Percentiles rank a stretch among this genome's conserved stretches.
Evolutionary conservation across 2,888 invertebrate genomes (phyloP).

Genomic region (Bombylius discolor): DNA sequence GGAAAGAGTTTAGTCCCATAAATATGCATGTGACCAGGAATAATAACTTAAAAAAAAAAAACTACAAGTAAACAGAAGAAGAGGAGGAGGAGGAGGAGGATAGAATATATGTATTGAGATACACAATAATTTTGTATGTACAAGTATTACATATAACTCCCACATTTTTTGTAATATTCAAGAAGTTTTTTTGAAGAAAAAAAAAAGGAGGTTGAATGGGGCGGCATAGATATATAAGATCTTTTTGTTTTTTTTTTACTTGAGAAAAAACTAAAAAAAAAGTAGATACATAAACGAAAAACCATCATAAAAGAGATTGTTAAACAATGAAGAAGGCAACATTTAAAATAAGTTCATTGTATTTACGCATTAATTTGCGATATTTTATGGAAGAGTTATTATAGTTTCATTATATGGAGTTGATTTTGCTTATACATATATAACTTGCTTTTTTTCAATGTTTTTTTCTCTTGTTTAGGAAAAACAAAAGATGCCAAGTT

Average conservation of each 20-base stretch:
- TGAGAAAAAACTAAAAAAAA: too few relatives aligned
- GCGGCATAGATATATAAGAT: too few relatives aligned
- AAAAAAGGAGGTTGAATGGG: too few relatives aligned
- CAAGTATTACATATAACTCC: background rate
- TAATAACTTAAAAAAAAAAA: constrained; percentile 1
- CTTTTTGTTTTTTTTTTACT: too few relatives aligned
- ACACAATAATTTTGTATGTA: too few relatives aligned
- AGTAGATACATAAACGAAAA: too few relatives aligned
- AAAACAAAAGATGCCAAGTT: too few relatives aligned
- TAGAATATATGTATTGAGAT: too few relatives aligned
- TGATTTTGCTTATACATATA: background rate
- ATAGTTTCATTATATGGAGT: background rate
- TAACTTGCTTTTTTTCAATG: too few relatives aligned
- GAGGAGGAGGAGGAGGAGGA: background rate
- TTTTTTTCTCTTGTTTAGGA: too few relatives aligned
- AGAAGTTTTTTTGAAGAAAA: too few relatives aligned
- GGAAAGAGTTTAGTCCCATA: background rate
- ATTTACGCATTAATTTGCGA: background rate
- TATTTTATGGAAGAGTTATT: background rate
- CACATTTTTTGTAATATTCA: background rate
- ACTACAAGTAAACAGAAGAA: background rate
- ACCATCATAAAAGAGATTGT: too few relatives aligned
- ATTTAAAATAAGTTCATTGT: background rate
- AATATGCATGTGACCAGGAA: constrained; percentile 3
- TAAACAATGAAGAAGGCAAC: background rate